phyloP scores from a whole-genome alignment of 1,140 invertebrate genomes.

The Doryteuthis pealeii region DNA sequence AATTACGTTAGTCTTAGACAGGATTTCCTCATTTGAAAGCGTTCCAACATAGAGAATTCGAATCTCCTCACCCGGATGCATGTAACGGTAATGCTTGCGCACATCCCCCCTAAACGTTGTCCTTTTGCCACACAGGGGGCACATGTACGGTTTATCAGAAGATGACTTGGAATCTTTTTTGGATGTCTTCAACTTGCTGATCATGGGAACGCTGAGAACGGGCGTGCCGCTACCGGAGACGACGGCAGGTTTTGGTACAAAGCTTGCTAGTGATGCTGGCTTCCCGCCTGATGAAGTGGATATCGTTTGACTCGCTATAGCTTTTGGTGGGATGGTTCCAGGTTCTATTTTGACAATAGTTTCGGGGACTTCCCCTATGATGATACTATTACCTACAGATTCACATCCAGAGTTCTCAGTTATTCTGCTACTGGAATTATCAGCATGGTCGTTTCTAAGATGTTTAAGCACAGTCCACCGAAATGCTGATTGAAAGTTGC shows the following conservation, averaged over 20 bases:
- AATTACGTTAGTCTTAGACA: not conserved
- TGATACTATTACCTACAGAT: not conserved
- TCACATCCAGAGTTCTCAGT: not conserved
- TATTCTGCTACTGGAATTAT: not conserved
- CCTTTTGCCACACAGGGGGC: conserved; percentile 47
- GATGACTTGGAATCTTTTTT: conserved; percentile 21
- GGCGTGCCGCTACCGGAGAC: not conserved
- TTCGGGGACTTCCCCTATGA: not conserved
- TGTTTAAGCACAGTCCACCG: conserved; percentile 95
- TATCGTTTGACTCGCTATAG: not conserved
- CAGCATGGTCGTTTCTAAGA: conserved; percentile 14
- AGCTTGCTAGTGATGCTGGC: not conserved
- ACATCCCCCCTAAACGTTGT: conserved; percentile 44
- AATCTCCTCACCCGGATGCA: conserved; percentile 48
- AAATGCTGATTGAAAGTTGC: conserved; percentile 71
- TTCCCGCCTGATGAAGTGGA: not conserved
- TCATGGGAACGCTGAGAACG: conserved; percentile 1
- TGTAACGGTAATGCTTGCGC: conserved; percentile 53
- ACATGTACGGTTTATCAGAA: conserved; percentile 39
- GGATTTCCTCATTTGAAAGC: not conserved
- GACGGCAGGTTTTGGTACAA: not conserved
- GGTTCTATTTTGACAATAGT: conserved; percentile 3
- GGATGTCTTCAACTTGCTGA: conserved; percentile 24
- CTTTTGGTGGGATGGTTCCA: not conserved
- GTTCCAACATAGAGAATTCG: conserved; percentile 38